Base-by-base conservation (phyloP, 2,113 vertebrate species). In the Mystacornis crossleyi region DNA sequence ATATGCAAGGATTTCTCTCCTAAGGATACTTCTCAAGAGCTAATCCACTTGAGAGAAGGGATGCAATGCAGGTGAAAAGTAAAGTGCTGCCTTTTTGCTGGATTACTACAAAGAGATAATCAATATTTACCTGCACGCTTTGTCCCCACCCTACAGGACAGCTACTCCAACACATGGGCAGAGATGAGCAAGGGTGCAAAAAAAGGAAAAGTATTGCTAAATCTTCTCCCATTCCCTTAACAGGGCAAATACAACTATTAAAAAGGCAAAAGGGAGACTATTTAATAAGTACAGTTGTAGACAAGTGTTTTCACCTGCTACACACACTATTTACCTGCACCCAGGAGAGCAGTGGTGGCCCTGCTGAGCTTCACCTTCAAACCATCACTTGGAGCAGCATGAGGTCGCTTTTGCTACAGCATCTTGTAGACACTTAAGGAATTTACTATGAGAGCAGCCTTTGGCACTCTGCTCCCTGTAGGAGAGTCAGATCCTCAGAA, bases 91-190 rank as follows among this genome's bases (percentile, higher is more conserved):
- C 25, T 80, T 50, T 86, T 14, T 78, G 34, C 74, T 71, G 33
- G 72, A 67, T 67, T 81, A 40, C 79, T 69, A n/a, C 24, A 47
- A 47, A 93, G 42, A 78, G 6, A 33, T 69, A 50, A 95, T 72
- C 66, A 83, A 84, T 89, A 86, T 95, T 92, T 90, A 83, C 79
- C 80, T 86, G 85, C 67, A 74, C 17, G 20, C 60, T 93, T 91
- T 65, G 54, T 72, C 84, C 87, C 66, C 70, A 72, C 89, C 42
- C 81, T 60, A 51, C 34, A 86, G 90, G 74, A 90, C 82, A 96
- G 85, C 75, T 92, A 55, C 79, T 93, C 25, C 23, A 60, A 53
- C 60, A 89, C 69, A 36, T 18, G 28, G 81, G 26, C 74, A 40
- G 54, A 82, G 14, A 78, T 45, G 31, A 88, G 13, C 43, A 77